These are phyloP conservation scores for Cheracebus regulus DNA, from an alignment of 2,797 vertebrate species.

Conservation along the genomic window DNA sequence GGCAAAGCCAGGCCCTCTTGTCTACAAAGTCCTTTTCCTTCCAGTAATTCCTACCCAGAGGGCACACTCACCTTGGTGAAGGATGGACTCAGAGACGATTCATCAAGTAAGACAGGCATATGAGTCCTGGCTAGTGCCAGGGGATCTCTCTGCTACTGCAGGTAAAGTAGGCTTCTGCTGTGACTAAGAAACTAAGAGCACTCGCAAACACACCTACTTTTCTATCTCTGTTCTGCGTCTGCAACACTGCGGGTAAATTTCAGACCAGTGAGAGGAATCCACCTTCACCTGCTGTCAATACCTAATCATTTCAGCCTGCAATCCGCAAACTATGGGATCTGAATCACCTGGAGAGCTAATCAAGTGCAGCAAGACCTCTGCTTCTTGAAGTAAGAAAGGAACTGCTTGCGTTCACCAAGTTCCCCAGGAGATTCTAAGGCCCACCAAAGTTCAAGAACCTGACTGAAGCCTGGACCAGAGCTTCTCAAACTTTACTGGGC, in stretches of 20 bases:
- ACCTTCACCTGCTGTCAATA: neutral
- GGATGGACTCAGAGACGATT: neutral
- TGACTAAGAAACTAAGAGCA: neutral
- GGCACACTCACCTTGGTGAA: neutral
- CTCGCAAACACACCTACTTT: no score
- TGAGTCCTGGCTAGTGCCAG: neutral
- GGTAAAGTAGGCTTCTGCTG: neutral
- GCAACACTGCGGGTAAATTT: rapidly evolving
- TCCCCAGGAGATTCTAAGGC: neutral
- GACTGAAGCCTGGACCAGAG: neutral
- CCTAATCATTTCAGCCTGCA: neutral
- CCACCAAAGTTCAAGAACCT: neutral
- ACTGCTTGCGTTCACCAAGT: no score
- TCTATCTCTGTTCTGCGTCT: rapidly evolving
- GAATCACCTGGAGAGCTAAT: neutral
- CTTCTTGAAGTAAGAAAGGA: neutral
- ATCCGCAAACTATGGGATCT: neutral
- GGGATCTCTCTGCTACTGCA: neutral
- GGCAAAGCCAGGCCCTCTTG: neutral
- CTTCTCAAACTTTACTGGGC: neutral
- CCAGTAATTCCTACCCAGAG: neutral
- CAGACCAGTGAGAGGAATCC: neutral
- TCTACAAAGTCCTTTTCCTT: neutral
- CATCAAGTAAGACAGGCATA: neutral
- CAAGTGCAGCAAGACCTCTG: neutral